Percentiles rank a stretch among this genome's conserved stretches.
Evolutionary conservation across 92 coral and sea anemone genomes (phyloP).

Genomic region (Heliopora coerulea): DNA sequence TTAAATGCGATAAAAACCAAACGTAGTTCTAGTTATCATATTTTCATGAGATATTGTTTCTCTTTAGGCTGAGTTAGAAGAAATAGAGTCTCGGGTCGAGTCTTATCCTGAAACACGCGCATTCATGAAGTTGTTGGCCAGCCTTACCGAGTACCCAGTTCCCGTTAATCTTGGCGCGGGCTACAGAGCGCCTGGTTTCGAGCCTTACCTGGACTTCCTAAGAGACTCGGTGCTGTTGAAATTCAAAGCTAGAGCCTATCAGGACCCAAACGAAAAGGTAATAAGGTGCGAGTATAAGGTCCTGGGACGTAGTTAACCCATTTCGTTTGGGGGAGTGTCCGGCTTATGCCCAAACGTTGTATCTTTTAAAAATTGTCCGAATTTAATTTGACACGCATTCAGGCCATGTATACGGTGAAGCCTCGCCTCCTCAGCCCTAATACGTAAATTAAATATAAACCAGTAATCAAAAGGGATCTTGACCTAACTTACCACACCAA

Average conservation of each 20-base stretch:
- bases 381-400: too few relatives aligned
- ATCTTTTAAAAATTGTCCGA: too few relatives aligned
- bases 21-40: not conserved
- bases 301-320: too few relatives aligned
- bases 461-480: too few relatives aligned
- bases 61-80: slow-evolving; percentile 83
- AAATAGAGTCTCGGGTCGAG: slow-evolving; percentile 88
- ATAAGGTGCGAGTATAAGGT: too few relatives aligned
- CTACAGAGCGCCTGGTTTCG: slow-evolving; percentile 91
- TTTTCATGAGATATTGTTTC: not conserved
- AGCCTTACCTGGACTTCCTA: slow-evolving; percentile 79
- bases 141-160: slow-evolving; percentile 82
- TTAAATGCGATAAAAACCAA: not conserved
- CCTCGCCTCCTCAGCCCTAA: too few relatives aligned
- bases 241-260: slow-evolving; percentile 88
- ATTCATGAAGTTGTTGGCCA: slow-evolving; percentile 72
- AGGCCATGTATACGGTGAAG: too few relatives aligned
- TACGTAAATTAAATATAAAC: too few relatives aligned
- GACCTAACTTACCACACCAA: too few relatives aligned
- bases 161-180: slow-evolving; percentile 90
- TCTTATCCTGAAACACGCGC: slow-evolving; percentile 94
- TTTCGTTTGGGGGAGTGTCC: too few relatives aligned
- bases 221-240: slow-evolving; percentile 85
- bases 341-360: too few relatives aligned
- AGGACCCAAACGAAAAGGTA: slow-evolving; percentile 86